phyloP scores from a whole-genome alignment of 2,113 vertebrate genomes.

The Conger conger region DNA sequence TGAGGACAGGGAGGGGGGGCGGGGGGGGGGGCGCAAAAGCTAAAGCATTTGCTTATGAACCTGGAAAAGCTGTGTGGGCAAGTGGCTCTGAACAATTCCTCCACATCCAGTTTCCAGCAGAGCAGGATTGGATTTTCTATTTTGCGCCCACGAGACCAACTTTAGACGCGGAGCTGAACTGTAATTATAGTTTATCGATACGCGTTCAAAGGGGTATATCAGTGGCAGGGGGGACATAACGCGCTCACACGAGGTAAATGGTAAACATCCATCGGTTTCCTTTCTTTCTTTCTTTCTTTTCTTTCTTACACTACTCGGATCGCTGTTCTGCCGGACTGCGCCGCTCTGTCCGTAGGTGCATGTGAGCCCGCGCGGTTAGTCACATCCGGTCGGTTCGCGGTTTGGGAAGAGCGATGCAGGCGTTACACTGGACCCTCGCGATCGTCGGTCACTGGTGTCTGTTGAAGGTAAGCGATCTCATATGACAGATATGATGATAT shows the following conservation, averaged over 20 bases:
- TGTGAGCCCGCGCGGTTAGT: neutral
- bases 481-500: neutral
- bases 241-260: neutral
- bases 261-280: neutral
- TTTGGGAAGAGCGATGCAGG: slow-evolving; percentile 5
- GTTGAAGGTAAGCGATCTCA: slow-evolving; percentile 5
- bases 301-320: neutral
- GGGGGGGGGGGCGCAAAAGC: neutral
- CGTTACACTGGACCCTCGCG: neutral
- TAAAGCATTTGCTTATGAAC: neutral
- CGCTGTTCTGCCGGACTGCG: neutral
- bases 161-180: neutral
- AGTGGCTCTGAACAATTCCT: neutral
- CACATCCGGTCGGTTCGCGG: neutral
- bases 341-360: neutral
- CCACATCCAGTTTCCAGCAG: neutral
- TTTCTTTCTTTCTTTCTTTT: neutral
- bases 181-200: neutral
- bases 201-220: neutral
- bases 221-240: too few species aligned
- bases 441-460: neutral
- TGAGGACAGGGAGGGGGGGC: too few species aligned
- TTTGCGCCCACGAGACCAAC: neutral
- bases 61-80: neutral
- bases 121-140: neutral